phyloP scores from a whole-genome alignment of 1,140 invertebrate species.

The Cydia fagiglandana region DNA sequence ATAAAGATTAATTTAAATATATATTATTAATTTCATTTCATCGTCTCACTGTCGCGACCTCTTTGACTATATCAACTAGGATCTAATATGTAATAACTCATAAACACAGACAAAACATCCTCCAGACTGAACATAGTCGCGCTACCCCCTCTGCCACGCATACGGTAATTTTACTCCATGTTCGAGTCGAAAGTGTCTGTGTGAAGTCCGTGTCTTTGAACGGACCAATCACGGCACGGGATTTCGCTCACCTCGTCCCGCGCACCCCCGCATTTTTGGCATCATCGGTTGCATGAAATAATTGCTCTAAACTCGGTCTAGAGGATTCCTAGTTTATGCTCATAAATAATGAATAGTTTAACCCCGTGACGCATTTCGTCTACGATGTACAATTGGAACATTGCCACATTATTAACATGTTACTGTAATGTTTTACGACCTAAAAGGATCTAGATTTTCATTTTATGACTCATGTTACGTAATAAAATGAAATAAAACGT shows the following conservation, averaged over 20 bases:
- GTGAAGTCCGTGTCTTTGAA: too few species aligned
- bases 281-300: too few species aligned
- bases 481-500: background rate
- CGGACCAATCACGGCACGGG: too few species aligned
- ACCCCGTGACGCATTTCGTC: background rate
- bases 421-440: constrained; percentile 17
- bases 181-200: too few species aligned
- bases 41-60: background rate
- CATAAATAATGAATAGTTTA: background rate
- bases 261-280: too few species aligned
- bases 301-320: too few species aligned
- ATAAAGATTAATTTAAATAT: background rate
- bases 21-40: background rate
- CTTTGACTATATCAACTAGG: background rate
- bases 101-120: too few species aligned
- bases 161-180: too few species aligned
- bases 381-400: constrained; percentile 10
- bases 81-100: constrained; percentile 5
- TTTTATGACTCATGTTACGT: background rate
- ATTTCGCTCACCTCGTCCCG: too few species aligned
- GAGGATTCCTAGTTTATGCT: too few species aligned
- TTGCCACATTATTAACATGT: constrained; percentile 25
- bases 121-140: too few species aligned
- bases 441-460: background rate
- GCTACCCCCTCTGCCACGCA: too few species aligned